These are phyloP conservation scores for Diadegma fenestrale DNA, from an alignment of 2,888 invertebrate genomes.

Conservation along the genomic window DNA sequence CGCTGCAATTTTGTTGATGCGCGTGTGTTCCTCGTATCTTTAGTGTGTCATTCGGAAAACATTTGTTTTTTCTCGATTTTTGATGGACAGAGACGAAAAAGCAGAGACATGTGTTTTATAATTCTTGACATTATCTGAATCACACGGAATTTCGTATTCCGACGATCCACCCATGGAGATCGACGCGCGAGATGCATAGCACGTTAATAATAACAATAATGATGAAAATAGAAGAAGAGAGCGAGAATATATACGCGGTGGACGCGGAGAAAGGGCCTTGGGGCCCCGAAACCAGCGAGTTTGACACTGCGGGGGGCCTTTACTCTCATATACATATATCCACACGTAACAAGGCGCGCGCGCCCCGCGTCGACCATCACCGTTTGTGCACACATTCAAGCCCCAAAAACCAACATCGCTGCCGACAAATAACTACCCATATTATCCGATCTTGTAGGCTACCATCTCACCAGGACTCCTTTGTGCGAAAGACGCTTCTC, in stretches of 20 bases:
- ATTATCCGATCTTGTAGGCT: conserved; percentile 84
- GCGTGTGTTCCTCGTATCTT: conserved; percentile 1
- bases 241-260: conserved; percentile 43
- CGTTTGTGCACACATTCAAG: conserved; percentile 51
- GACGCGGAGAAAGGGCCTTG: conserved; percentile 71
- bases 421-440: conserved; percentile 85
- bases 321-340: conserved; percentile 73
- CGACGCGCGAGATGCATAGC: conserved; percentile 31
- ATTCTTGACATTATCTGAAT: not conserved
- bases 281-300: conserved; percentile 76
- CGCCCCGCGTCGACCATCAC: conserved; percentile 50
- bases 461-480: conserved; percentile 83
- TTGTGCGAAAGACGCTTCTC: conserved; percentile 75
- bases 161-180: conserved; percentile 16
- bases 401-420: conserved; percentile 84
- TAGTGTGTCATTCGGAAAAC: not conserved
- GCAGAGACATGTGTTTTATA: not conserved
- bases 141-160: conserved; percentile 33
- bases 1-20: conserved; percentile 15
- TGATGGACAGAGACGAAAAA: not conserved
- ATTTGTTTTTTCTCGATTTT: not conserved
- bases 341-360: conserved; percentile 42
- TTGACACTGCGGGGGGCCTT: conserved; percentile 82
- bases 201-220: conserved; percentile 28
- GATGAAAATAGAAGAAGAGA: conserved; percentile 35